Base-by-base conservation (phyloP, 2,113 vertebrate genomes). In the Lanius ludovicianus region DNA sequence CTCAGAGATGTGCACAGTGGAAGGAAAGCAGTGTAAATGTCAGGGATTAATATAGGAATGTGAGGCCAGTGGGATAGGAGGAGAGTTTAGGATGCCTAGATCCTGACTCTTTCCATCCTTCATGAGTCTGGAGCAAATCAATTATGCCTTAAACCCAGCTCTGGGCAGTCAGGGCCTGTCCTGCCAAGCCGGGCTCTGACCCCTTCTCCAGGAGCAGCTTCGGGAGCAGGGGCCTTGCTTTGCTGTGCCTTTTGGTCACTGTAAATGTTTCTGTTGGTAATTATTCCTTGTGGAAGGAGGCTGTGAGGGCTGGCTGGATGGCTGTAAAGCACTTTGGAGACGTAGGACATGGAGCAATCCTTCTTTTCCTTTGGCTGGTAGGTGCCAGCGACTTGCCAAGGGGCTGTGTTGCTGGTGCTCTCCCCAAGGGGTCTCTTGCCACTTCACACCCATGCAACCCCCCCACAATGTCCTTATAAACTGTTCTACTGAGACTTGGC, bases 361-460 rank as follows among this genome's bases (percentile, higher is more conserved):
- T 71, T 2, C 28, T 60, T 64, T 65, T 41, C 37, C 24, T 60
- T 28, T 37, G 55, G 50, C 50, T 24, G 42, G 25, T 27, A 71
- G 63, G 46, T 47, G 33, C 15, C 55, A 25, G 79, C 0, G 2
- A 3, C 49, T n/a, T 42, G 0, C 50, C 25, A 0, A 2, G 71
- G 52, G 37, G 63, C 76, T 50, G 78, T 52, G 79, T 68, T 56
- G 53, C 41, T 28, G 88, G 17, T 67, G 91, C 93, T 56, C 49
- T 37, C 86, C 83, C 47, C 0, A 0, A 74, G 52, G 78, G 62
- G 9, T 83, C 49, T 71, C 41, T 24, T 47, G 33, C 59, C 47
- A 15, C 46, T 35, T 76, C 59, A 3, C 31, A 23, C 28, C 49
- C 13, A 0, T 2, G 0, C 30, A 17, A 71, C 15, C 24, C 78